phyloP scores from a whole-genome alignment of 2,797 vertebrate species.

The Ctenopoma multispine region DNA sequence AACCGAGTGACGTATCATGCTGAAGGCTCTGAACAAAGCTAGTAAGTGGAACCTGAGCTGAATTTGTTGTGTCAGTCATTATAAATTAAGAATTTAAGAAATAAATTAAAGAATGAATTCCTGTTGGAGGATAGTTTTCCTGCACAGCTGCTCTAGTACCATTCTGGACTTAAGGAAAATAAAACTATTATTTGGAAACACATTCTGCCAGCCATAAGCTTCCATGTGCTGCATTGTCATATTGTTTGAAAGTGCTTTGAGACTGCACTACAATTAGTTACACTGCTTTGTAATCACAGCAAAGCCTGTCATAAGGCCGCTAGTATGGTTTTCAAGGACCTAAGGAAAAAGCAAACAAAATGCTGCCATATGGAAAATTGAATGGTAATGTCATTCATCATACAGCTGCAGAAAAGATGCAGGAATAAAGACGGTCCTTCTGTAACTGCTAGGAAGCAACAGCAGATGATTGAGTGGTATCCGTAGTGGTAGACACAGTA shows the following conservation, averaged over 20 bases:
- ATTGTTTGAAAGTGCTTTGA: conserved; percentile 43
- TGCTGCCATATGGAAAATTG: conserved; percentile 66
- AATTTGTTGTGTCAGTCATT: no score
- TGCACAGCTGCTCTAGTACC: neutral
- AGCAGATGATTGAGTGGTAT: conserved; percentile 58
- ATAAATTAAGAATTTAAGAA: no score
- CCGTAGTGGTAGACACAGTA: conserved; percentile 37
- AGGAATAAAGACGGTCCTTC: conserved; percentile 47
- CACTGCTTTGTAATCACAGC: conserved; percentile 58
- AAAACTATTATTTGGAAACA: conserved; percentile 7
- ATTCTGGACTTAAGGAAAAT: neutral
- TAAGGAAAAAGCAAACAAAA: conserved; percentile 53
- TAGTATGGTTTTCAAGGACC: conserved; percentile 54
- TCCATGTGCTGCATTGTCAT: conserved; percentile 16
- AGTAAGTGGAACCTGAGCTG: no score
- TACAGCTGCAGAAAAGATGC: conserved; percentile 53
- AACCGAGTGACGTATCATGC: neutral
- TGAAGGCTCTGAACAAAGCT: no score
- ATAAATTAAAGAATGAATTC: neutral
- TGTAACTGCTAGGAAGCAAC: conserved; percentile 59
- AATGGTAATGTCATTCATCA: conserved; percentile 65
- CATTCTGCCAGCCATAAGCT: conserved; percentile 17
- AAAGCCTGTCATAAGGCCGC: conserved; percentile 41
- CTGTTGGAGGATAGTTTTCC: neutral
- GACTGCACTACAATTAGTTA: conserved; percentile 35